Evolutionary conservation across 2,113 vertebrate species (phyloP), one percentile per base, ranked within the genome.

Genomic region (Paralichthys olivaceus): DNA sequence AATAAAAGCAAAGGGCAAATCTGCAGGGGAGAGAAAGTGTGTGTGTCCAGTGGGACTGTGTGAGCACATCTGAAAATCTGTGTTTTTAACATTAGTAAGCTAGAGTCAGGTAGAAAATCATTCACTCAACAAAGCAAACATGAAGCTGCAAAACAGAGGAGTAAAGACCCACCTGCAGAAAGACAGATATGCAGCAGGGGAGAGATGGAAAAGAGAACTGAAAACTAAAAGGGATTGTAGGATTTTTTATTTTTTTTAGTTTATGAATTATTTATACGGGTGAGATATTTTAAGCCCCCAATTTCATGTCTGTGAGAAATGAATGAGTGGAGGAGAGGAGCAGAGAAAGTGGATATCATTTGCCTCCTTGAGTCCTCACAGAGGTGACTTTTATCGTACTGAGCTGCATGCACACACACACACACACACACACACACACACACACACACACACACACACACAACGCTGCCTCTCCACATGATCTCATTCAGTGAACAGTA

Each of bases 281-380:
- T 20, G 64, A 70, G 91, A 88, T 93, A 93, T 94, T 92, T 92
- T 88, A 83, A 88, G 89, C 68, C 64, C 72, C 69, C 59, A 15
- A 89, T 83, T 91, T 84, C 63, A 85, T 86, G 86, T 76, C 85
- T 87, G 60, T 79, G 80, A 89, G 66, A 25, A 67, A 84, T 82
- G 66, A 53, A 20, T n/a, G 49, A 5, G 14, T n/a, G 20, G 20
- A 9, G 49, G 49, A 53, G 49, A 53, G 49, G 20, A n/a, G 49
- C 66, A 66, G 60, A 84, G 49, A 60, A 78, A 67, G 47, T 57
- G 55, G 64, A 29, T 76, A 49, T 85, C 22, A 79, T 82, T 75
- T 75, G 53, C 20, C 15, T 29, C 28, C 28, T 40, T 61, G 15
- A 45, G 69, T 58, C 25, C 26, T 69, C 51, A 26, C 45, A 63